Evolutionary conservation across 2,888 invertebrate genomes (phyloP).

Genomic region (Eupeodes luniger): DNA sequence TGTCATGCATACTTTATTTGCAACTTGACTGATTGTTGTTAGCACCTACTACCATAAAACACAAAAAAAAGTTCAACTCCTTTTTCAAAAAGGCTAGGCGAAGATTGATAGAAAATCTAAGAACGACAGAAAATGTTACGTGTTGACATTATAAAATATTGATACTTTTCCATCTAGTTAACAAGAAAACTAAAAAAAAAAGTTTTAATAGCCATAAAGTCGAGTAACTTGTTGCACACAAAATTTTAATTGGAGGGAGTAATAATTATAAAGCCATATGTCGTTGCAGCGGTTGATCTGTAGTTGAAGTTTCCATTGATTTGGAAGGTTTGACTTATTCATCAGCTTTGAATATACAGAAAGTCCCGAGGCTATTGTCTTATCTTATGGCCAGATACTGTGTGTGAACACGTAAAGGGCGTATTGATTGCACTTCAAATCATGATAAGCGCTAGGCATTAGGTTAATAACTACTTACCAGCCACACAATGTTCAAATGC

Average conservation of each 20-base stretch:
- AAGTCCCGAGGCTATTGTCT: constrained; percentile 13
- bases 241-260: constrained; percentile 24
- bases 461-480: constrained; percentile 26
- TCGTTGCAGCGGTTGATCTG: not conserved
- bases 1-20: constrained; percentile 33
- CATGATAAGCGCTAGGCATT: constrained; percentile 45
- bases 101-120: not conserved
- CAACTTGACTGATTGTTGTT: constrained; percentile 65
- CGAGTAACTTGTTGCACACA: constrained; percentile 55
- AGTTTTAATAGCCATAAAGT: constrained; percentile 33
- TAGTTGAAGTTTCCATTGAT: constrained; percentile 31
- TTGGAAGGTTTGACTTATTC: constrained; percentile 55
- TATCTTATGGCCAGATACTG: constrained; percentile 22
- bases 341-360: constrained; percentile 14
- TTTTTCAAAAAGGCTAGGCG: constrained; percentile 25
- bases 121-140: constrained; percentile 20
- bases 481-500: constrained; percentile 17
- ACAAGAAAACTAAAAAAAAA: constrained; percentile 26
- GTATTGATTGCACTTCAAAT: constrained; percentile 35
- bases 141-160: constrained; percentile 58
- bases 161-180: constrained; percentile 27
- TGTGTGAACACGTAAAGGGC: constrained; percentile 57
- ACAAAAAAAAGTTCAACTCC: not conserved
- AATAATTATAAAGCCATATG: not conserved
- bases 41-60: constrained; percentile 51